Evolutionary conservation across 2,113 vertebrate species (phyloP), one percentile per base, ranked within the genome.

Genomic region (Dicerorhinus sumatrensis): DNA sequence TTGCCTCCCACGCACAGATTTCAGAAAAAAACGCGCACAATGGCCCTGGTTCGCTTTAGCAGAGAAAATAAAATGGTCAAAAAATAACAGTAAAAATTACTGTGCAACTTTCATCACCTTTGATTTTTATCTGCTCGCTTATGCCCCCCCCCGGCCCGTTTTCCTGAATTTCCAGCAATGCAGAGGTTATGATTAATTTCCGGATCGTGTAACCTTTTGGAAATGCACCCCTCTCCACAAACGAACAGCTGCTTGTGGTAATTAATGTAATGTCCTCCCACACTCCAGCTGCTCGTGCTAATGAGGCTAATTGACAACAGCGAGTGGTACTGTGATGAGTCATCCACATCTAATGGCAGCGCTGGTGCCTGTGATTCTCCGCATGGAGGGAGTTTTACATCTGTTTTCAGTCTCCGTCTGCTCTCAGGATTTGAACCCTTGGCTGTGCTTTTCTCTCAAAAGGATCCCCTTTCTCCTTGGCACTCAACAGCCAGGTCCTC

Each of bases 281-380:
- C 89, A 97, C 96, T 94, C 98, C 97, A 90, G 98, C 97, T 96
- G 98, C 97, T 97, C 54, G 94, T 80, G 96, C 98, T 99, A 98
- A 98, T 98, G 93, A 98, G 98, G 96, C 98, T 98, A 98, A 99
- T 98, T 98, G 98, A 95, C 98, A 96, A 86, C 97, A 98, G 98
- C 62, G 12, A 89, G 97, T 98, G 98, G 98, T 98, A 98, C 91
- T 29, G 1, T 67, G 96, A 98, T 98, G 98, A 99, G 98, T 98
- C 98, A 93, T 4, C 3, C 2, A 29, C 16, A 0, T 46, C 81
- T 65, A 46, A 89, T 8, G 29, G 73, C 67, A 97, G 98, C 97
- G 93, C 94, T 82, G 97, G 82, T 96, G 98, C 97, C 96, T 98
- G 65, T 97, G 95, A 97, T 98, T 98, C 96, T 96, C 96, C 62